Evolutionary conservation across 2,888 invertebrate genomes (phyloP).

Genomic region (Teleiodes luculella): DNA sequence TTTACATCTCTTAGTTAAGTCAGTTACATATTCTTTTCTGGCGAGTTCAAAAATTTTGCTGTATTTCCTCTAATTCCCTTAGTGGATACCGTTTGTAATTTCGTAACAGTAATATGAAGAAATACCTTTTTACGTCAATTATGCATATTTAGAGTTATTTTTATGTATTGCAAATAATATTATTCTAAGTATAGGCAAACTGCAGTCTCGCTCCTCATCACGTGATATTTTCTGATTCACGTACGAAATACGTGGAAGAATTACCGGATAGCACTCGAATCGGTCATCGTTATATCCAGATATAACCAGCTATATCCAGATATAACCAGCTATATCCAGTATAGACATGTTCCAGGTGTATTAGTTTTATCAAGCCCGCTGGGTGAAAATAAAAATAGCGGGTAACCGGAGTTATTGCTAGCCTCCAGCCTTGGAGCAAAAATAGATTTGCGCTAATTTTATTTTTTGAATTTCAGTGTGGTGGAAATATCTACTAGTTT

Average conservation of each 20-base stretch:
- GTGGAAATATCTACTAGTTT: neutral
- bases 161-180: no score
- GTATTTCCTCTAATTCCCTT: no score
- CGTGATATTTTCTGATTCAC: constrained; percentile 51
- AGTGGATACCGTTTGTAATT: no score
- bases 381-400: neutral
- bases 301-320: constrained; percentile 2
- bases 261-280: constrained; percentile 25
- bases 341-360: constrained; percentile 4
- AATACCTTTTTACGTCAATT: no score
- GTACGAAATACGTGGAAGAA: constrained; percentile 37
- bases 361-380: neutral
- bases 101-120: no score
- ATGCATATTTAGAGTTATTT: no score
- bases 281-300: constrained; percentile 8
- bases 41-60: no score
- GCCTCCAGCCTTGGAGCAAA: neutral
- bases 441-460: neutral
- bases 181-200: neutral
- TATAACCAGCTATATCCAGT: constrained; percentile 4
- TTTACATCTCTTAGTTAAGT: no score
- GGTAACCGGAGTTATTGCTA: neutral
- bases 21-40: no score
- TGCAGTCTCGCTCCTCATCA: constrained; percentile 37
- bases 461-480: neutral